Evolutionary conservation across 2,797 vertebrate species (phyloP).

Genomic region (Rhinoraja longicauda): DNA sequence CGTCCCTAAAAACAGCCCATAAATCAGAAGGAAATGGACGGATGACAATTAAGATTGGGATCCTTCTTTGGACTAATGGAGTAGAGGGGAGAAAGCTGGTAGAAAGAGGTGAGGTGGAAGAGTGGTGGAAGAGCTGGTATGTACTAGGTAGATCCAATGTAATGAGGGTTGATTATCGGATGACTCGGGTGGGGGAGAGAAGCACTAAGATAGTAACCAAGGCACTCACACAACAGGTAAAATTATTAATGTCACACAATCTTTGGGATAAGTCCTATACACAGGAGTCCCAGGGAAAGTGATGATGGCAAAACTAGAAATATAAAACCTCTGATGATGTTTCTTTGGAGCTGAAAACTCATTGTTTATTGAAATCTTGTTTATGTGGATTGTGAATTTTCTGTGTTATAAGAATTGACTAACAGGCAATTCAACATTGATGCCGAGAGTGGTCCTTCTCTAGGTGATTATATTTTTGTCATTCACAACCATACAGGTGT

Average conservation of each 20-base stretch:
- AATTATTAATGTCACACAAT: not conserved
- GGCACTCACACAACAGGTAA: not conserved
- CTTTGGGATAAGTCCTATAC: not conserved
- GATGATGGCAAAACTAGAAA: not conserved
- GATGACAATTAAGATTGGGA: too few relatives aligned
- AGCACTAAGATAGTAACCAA: too few relatives aligned
- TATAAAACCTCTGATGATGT: not conserved
- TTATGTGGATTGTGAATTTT: not conserved
- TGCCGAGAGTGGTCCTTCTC: not conserved
- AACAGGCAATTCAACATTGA: not conserved
- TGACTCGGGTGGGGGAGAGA: too few relatives aligned
- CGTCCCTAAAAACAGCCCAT: too few relatives aligned
- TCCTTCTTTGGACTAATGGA: too few relatives aligned
- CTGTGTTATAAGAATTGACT: not conserved
- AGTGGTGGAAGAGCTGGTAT: too few relatives aligned
- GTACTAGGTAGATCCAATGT: too few relatives aligned
- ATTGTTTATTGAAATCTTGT: constrained; percentile 7
- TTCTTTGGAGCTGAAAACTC: not conserved
- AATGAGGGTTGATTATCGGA: too few relatives aligned
- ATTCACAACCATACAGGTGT: not conserved
- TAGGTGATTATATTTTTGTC: not conserved
- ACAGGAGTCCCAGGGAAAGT: not conserved
- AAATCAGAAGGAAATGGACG: too few relatives aligned
- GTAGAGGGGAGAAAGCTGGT: too few relatives aligned
- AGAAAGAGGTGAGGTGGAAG: too few relatives aligned